phyloP scores from a whole-genome alignment of 2,113 vertebrate genomes.

The Cavia porcellus region DNA sequence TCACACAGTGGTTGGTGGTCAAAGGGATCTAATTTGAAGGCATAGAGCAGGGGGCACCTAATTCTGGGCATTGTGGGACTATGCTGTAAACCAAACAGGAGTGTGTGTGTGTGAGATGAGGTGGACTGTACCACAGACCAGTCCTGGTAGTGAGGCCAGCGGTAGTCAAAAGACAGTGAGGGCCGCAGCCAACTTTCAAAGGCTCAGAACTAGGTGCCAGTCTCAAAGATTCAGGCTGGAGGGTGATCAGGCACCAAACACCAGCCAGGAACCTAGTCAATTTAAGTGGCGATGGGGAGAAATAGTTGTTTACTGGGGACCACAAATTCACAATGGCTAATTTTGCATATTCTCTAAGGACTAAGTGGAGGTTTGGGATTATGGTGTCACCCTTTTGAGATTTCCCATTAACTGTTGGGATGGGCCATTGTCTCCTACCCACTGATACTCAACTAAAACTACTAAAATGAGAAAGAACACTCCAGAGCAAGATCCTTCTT shows the following conservation, averaged over 20 bases:
- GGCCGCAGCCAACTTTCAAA: not conserved
- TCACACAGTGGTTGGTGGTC: not conserved
- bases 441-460: too few species aligned
- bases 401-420: too few species aligned
- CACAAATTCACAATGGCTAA: too few species aligned
- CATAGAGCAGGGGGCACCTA: not conserved
- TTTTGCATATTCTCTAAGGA: too few species aligned
- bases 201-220: not conserved
- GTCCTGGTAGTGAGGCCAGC: not conserved
- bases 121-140: not conserved
- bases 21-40: conserved; percentile 19
- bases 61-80: not conserved
- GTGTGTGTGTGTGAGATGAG: not conserved
- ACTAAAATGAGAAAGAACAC: too few species aligned
- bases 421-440: too few species aligned
- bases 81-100: not conserved
- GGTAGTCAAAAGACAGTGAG: not conserved
- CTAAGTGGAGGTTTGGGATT: too few species aligned
- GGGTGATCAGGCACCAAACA: not conserved
- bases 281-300: not conserved
- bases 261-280: not conserved
- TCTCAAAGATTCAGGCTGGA: not conserved
- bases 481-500: too few species aligned
- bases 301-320: not conserved
- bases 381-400: too few species aligned